Conservation (phyloP, 2,888 invertebrate genomes). For the Plagodis pulveraria region DNA sequence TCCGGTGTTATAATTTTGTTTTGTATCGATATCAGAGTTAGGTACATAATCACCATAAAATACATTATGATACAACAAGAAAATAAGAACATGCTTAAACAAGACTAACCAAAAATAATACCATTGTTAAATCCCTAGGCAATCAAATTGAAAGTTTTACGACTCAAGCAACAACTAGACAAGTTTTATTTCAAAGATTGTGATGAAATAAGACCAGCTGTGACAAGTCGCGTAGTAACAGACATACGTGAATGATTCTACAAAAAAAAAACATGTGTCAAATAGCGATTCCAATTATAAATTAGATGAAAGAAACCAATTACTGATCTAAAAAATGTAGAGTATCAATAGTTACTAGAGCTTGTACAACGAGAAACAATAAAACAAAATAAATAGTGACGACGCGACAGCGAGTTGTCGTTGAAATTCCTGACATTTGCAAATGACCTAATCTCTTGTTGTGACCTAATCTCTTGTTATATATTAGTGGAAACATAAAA, state of each 20-base stretch:
- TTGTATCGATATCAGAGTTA: too few species aligned
- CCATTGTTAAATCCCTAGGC: too few species aligned
- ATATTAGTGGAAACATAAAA: too few species aligned
- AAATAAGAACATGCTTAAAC: too few species aligned
- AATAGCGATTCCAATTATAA: slow-evolving; percentile 16
- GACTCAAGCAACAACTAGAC: neutral
- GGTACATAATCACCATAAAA: too few species aligned
- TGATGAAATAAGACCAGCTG: neutral
- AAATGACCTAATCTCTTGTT: slow-evolving; percentile 2
- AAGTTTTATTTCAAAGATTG: slow-evolving; percentile 1
- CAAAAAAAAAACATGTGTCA: slow-evolving; percentile 11
- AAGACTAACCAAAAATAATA: too few species aligned
- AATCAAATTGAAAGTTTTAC: too few species aligned
- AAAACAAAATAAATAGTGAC: slow-evolving; percentile 1
- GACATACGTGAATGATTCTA: slow-evolving; percentile 3
- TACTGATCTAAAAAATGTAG: slow-evolving; percentile 8
- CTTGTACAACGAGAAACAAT: slow-evolving; percentile 9
- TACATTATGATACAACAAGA: too few species aligned
- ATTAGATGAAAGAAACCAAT: slow-evolving; percentile 15
- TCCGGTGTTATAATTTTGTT: too few species aligned
- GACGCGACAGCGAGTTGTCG: neutral
- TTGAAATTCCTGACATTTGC: slow-evolving; percentile 9
- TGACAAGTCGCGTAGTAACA: slow-evolving; percentile 18
- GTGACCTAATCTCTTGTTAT: neutral
- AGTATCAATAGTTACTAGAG: slow-evolving; percentile 1